A percentile compares a stretch with the other conserved stretches of the same genome.
Evolutionary conservation across 2,888 invertebrate genomes (phyloP).

Genomic region (Lepidocyrtoides sp.): DNA sequence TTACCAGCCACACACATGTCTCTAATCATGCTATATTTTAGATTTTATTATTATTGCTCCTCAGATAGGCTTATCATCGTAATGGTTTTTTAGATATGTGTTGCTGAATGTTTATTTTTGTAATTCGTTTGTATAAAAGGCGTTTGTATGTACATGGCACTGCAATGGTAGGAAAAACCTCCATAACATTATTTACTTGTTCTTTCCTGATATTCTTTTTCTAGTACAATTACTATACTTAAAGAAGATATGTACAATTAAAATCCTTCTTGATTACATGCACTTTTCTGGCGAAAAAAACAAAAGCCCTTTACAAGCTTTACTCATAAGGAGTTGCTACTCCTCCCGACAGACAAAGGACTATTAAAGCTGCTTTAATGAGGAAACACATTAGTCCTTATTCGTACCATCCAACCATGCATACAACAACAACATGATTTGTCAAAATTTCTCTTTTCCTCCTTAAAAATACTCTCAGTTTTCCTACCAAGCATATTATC

Average conservation of each 20-base stretch:
- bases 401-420: neutral
- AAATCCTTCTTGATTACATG: neutral
- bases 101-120: slow-evolving; percentile 46
- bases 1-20: neutral
- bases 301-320: neutral
- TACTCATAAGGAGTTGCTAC: neutral
- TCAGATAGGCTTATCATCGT: neutral
- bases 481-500: neutral
- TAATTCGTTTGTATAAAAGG: slow-evolving; percentile 11
- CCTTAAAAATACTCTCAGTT: slow-evolving; percentile 26
- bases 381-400: slow-evolving; percentile 6
- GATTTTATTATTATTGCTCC: neutral
- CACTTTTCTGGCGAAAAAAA: slow-evolving; percentile 14
- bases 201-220: neutral
- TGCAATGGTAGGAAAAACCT: neutral
- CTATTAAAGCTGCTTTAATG: slow-evolving; percentile 33
- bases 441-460: slow-evolving; percentile 33
- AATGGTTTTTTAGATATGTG: neutral
- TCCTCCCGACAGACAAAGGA: slow-evolving; percentile 5
- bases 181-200: slow-evolving; percentile 1
- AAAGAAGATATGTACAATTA: neutral
- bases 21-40: neutral
- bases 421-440: neutral
- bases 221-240: neutral
- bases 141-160: neutral